phyloP scores from a whole-genome alignment of 1,140 invertebrate species.

The Dendrolimus punctatus region DNA sequence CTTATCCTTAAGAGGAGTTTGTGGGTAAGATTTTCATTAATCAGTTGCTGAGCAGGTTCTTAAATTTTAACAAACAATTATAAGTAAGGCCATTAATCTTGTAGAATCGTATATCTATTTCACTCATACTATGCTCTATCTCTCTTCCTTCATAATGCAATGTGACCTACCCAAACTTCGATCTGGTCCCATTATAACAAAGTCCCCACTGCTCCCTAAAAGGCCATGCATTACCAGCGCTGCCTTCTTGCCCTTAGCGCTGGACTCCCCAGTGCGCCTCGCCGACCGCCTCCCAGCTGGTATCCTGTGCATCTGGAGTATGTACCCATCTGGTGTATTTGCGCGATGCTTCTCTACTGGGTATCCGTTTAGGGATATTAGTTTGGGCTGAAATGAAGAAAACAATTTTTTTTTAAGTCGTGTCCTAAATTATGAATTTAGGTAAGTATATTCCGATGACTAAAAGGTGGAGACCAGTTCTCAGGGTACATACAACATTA shows the following conservation, averaged over 20 bases:
- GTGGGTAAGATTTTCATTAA: too few relatives aligned
- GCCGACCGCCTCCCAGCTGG: constrained; percentile 46
- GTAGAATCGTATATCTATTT: too few relatives aligned
- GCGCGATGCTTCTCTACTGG: constrained; percentile 77
- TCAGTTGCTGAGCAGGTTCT: too few relatives aligned
- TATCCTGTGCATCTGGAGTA: constrained; percentile 79
- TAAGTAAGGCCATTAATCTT: too few relatives aligned
- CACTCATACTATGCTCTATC: too few relatives aligned
- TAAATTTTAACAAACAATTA: too few relatives aligned
- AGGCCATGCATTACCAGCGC: constrained; percentile 84
- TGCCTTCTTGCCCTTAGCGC: constrained; percentile 63
- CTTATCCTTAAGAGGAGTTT: too few relatives aligned
- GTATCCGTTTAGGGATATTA: constrained; percentile 73
- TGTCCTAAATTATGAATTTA: neutral
- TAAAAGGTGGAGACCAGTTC: neutral
- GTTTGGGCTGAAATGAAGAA: constrained; percentile 43
- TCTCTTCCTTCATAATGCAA: too few relatives aligned
- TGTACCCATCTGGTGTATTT: constrained; percentile 81
- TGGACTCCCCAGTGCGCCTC: constrained; percentile 34
- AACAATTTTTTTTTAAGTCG: constrained; percentile 6
- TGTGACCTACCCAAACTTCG: constrained; percentile 73
- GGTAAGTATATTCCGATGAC: too few relatives aligned
- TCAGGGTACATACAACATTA: neutral
- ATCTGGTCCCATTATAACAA: constrained; percentile 77
- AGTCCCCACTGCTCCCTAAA: constrained; percentile 78